These are phyloP conservation scores for Phodopus roborovskii DNA, from an alignment of 2,113 vertebrate species.

Conservation along the genomic window DNA sequence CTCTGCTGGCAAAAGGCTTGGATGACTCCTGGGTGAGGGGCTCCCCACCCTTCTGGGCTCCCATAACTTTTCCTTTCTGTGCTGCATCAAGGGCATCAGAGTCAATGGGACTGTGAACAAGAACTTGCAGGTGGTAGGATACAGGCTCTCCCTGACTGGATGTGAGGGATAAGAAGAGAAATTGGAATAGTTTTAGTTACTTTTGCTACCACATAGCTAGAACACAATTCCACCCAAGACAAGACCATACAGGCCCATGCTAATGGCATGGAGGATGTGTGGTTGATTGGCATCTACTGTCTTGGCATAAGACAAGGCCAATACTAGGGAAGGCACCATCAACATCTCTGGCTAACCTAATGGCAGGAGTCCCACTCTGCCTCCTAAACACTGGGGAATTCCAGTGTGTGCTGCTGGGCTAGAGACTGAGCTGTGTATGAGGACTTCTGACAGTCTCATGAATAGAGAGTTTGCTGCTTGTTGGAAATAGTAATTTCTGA, in stretches of 20 bases:
- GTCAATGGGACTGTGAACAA: no score
- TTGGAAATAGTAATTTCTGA: not conserved
- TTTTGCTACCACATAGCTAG: not conserved
- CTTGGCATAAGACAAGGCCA: not conserved
- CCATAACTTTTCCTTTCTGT: not conserved
- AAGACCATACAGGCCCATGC: fast-evolving
- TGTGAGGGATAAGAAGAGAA: not conserved
- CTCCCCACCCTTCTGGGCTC: not conserved
- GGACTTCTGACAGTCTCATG: not conserved
- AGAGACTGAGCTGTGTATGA: not conserved
- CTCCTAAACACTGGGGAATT: not conserved
- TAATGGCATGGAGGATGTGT: not conserved
- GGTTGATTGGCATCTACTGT: not conserved
- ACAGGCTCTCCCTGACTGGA: not conserved
- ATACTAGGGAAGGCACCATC: no score
- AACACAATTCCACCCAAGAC: not conserved
- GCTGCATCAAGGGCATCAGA: not conserved
- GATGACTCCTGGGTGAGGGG: not conserved
- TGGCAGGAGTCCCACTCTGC: no score
- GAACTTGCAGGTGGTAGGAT: not conserved
- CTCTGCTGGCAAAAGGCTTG: not conserved
- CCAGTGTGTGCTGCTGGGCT: not conserved
- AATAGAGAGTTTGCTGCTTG: not conserved
- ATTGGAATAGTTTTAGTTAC: not conserved
- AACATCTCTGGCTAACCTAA: not conserved